Conservation (phyloP, 2,888 invertebrate species). For the Pheosia tremula region DNA sequence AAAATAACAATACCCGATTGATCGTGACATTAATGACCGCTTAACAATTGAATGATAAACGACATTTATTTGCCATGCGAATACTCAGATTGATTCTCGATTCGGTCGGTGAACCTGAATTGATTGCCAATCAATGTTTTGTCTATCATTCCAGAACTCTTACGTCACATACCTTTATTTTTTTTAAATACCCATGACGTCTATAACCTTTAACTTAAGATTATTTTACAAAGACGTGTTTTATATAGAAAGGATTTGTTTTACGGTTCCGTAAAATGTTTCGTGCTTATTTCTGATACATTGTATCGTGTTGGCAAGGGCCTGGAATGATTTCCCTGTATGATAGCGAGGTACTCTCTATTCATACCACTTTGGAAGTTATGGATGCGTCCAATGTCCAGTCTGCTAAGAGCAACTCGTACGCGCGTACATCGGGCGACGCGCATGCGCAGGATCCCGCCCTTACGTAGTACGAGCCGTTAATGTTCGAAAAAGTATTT, state of each 20-base stretch:
- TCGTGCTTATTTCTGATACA: conserved; percentile 27
- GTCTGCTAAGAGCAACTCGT: conserved; percentile 72
- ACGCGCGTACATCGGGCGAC: conserved; percentile 58
- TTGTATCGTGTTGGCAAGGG: conserved; percentile 34
- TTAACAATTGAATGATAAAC: conserved; percentile 75
- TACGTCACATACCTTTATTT: conserved; percentile 19
- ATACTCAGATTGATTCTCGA: conserved; percentile 53
- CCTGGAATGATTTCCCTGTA: conserved; percentile 47
- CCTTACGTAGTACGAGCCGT: conserved; percentile 44
- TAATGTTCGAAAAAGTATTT: conserved; percentile 13
- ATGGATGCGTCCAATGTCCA: conserved; percentile 68
- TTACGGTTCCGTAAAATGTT: conserved; percentile 30
- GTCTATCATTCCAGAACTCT: conserved; percentile 32
- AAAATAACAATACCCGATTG: conserved; percentile 60
- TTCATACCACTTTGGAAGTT: conserved; percentile 55
- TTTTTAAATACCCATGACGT: not conserved
- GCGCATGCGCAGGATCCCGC: conserved; percentile 49
- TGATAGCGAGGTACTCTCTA: conserved; percentile 48
- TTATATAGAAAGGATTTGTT: not conserved
- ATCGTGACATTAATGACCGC: conserved; percentile 61
- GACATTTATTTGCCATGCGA: conserved; percentile 59
- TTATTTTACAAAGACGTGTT: not conserved
- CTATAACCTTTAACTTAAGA: not conserved
- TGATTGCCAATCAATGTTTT: conserved; percentile 55
- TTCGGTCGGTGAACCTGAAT: conserved; percentile 52